Conservation (phyloP, 2,113 vertebrate species). For the Pseudolaguvia tuberculata region DNA sequence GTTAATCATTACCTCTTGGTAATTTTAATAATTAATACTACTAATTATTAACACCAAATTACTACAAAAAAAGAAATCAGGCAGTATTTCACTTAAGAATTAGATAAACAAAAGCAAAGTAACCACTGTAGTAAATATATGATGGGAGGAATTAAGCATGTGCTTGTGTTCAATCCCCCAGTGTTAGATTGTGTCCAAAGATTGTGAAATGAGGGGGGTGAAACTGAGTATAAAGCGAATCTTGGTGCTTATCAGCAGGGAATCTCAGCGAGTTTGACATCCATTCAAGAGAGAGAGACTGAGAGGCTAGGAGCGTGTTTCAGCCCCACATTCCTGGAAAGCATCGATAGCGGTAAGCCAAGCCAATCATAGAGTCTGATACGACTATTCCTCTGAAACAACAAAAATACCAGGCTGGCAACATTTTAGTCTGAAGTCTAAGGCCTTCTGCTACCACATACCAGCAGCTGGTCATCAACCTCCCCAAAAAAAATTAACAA, state of each 20-base stretch:
- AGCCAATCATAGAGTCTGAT: not conserved
- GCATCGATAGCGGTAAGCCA: constrained; percentile 13
- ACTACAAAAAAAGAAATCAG: too few species aligned
- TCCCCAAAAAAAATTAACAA: not conserved
- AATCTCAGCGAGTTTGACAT: constrained; percentile 13
- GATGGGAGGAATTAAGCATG: not conserved
- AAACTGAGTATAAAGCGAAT: constrained; percentile 15
- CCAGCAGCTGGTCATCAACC: not conserved
- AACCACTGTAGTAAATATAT: not conserved
- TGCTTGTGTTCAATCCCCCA: not conserved
- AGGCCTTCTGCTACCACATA: not conserved
- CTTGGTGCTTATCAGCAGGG: constrained; percentile 33
- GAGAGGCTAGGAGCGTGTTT: constrained; percentile 7
- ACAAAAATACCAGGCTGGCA: not conserved
- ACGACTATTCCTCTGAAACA: not conserved
- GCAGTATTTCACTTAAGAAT: too few species aligned
- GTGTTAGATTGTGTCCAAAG: not conserved
- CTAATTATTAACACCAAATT: too few species aligned
- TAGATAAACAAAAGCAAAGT: not conserved
- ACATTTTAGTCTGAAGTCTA: constrained; percentile 6
- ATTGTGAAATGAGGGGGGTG: not conserved
- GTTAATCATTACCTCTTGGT: too few species aligned
- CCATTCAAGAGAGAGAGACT: constrained; percentile 10
- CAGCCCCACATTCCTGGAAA: constrained; percentile 14
- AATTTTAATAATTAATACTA: too few species aligned